phyloP scores from a whole-genome alignment of 1,140 invertebrate genomes.

The Capitella teleta region DNA sequence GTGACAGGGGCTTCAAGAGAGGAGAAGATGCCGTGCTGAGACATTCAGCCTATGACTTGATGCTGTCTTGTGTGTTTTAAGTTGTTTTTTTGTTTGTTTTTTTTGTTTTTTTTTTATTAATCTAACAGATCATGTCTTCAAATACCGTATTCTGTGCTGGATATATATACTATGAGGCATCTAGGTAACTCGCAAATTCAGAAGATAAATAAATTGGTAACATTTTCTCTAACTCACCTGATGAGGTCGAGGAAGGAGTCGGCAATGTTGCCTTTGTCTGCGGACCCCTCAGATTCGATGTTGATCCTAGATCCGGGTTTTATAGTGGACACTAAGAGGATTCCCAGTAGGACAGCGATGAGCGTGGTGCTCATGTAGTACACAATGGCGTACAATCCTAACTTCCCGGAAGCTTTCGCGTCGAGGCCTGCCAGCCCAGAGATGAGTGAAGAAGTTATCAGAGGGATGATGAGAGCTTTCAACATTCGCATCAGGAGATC shows the following conservation, averaged over 20 bases:
- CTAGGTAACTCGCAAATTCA: too few relatives aligned
- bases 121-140: too few relatives aligned
- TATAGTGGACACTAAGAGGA: constrained; percentile 14
- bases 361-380: constrained; percentile 42
- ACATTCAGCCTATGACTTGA: too few relatives aligned
- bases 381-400: constrained; percentile 42
- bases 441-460: constrained; percentile 44
- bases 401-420: constrained; percentile 36
- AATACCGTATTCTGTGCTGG: too few relatives aligned
- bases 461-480: constrained; percentile 46
- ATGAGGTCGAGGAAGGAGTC: constrained; percentile 83
- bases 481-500: constrained; percentile 46
- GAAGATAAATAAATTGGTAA: neutral
- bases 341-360: constrained; percentile 23
- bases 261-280: constrained; percentile 55
- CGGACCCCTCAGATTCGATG: constrained; percentile 40
- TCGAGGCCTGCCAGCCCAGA: constrained; percentile 27
- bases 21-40: too few relatives aligned
- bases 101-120: too few relatives aligned
- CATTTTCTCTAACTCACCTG: constrained; percentile 51
- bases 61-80: too few relatives aligned
- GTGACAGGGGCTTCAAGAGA: too few relatives aligned
- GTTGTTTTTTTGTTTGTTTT: too few relatives aligned
- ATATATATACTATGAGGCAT: too few relatives aligned
- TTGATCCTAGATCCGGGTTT: constrained; percentile 31